These are phyloP conservation scores for Aurelia sp. DNA, from an alignment of 30 jellyfish, hydroid and myxozoan species.

Conservation along the genomic window DNA sequence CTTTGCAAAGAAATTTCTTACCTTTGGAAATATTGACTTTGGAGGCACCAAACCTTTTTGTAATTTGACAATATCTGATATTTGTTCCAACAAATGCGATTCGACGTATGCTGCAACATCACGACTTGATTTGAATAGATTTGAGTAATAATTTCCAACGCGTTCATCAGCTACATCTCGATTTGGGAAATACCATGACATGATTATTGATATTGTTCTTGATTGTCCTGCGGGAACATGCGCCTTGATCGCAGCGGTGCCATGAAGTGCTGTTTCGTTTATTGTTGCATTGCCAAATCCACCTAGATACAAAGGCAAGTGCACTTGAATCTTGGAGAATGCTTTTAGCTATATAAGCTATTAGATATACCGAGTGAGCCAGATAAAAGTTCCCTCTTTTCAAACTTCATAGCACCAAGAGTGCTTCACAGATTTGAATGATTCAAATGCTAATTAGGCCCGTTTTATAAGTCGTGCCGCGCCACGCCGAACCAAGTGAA, in stretches of 20 bases:
- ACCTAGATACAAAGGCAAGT: constrained; percentile 38
- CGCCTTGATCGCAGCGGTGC: constrained; percentile 85
- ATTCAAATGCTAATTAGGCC: too few relatives aligned
- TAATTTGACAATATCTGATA: constrained; percentile 67
- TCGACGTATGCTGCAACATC: constrained; percentile 83
- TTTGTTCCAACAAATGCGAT: constrained; percentile 68
- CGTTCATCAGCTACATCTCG: constrained; percentile 96
- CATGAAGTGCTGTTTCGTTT: constrained; percentile 91
- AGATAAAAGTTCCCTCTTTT: too few relatives aligned
- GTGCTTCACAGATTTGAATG: too few relatives aligned
- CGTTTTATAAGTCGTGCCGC: too few relatives aligned
- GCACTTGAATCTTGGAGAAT: too few relatives aligned
- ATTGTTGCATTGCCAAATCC: constrained; percentile 62
- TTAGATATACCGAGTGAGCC: too few relatives aligned
- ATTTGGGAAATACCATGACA: constrained; percentile 96
- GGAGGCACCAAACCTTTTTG: constrained; percentile 86
- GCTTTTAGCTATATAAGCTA: too few relatives aligned
- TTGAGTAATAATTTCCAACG: constrained; percentile 93
- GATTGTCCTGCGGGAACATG: constrained; percentile 88
- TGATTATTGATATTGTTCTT: constrained; percentile 68
- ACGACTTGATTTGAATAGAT: constrained; percentile 63
- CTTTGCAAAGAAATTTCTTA: not conserved
- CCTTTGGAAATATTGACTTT: constrained; percentile 38
- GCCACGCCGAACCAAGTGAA: too few relatives aligned
- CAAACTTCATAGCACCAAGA: too few relatives aligned